Conservation (phyloP, 2,797 vertebrate genomes). For the Falco columbarius region DNA sequence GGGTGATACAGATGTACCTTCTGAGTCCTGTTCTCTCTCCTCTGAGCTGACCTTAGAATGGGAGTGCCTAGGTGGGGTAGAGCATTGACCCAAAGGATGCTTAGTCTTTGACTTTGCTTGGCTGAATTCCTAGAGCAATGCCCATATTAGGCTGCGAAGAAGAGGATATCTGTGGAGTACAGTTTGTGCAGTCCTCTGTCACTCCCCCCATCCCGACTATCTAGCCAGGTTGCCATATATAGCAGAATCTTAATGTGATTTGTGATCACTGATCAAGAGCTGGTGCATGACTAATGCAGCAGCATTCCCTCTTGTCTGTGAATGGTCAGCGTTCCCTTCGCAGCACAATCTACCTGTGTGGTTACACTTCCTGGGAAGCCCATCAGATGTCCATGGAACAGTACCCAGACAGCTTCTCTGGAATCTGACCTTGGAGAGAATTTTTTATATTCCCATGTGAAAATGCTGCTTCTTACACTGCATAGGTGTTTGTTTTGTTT, state of each 20-base stretch:
- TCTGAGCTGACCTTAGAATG: neutral
- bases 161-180: neutral
- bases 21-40: neutral
- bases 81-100: neutral
- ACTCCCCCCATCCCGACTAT: neutral
- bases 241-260: conserved; percentile 36
- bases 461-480: neutral
- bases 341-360: neutral
- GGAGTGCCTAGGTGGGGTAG: neutral
- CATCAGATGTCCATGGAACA: neutral
- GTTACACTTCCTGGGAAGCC: neutral
- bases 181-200: conserved; percentile 3
- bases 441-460: neutral
- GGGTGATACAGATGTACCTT: neutral
- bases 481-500: neutral
- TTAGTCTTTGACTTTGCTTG: neutral
- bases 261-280: conserved; percentile 21
- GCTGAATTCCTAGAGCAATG: neutral
- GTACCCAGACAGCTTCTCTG: neutral
- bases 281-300: neutral
- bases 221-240: conserved; percentile 65
- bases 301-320: neutral
- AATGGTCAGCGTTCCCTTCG: neutral
- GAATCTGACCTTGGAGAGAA: neutral
- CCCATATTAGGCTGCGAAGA: conserved; percentile 54